A percentile compares a stretch with the other conserved stretches of the same genome.
phyloP scores from a whole-genome alignment of 2,888 invertebrate species.

The Netelia inedita region DNA sequence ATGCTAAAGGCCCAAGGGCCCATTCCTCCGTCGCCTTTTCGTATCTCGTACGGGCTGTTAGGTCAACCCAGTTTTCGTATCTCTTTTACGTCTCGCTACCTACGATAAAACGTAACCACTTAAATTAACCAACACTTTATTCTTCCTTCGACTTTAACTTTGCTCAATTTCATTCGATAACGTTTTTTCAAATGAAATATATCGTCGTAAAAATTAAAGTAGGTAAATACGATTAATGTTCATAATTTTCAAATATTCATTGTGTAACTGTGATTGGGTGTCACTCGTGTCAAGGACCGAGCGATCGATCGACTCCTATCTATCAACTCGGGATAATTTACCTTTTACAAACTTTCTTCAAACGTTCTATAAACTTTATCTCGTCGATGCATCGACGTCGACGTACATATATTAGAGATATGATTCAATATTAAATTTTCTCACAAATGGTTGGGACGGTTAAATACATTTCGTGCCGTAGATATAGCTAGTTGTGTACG shows the following conservation, averaged over 20 bases:
- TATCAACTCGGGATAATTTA: not conserved
- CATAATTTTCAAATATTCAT: too few relatives aligned
- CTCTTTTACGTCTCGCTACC: not conserved
- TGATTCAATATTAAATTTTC: slow-evolving; percentile 27
- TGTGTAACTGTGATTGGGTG: too few relatives aligned
- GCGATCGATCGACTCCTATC: not conserved
- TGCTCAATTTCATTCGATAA: not conserved
- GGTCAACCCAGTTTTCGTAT: not conserved
- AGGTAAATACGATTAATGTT: too few relatives aligned
- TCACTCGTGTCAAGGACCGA: not conserved
- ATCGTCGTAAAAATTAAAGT: too few relatives aligned
- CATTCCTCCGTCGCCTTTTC: slow-evolving; percentile 85
- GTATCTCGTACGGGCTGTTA: not conserved
- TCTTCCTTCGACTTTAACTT: not conserved
- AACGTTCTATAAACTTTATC: slow-evolving; percentile 1
- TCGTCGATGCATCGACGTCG: not conserved
- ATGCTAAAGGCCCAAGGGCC: slow-evolving; percentile 89
- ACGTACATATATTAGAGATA: slow-evolving; percentile 42
- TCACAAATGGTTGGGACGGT: slow-evolving; percentile 30
- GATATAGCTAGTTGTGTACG: not conserved
- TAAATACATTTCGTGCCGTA: slow-evolving; percentile 35
- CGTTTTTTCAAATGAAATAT: too few relatives aligned
- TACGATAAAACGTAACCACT: not conserved
- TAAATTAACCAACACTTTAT: not conserved
- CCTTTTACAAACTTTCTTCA: not conserved